phyloP scores from a whole-genome alignment of 2,113 vertebrate genomes.

The Misgurnus anguillicaudatus region DNA sequence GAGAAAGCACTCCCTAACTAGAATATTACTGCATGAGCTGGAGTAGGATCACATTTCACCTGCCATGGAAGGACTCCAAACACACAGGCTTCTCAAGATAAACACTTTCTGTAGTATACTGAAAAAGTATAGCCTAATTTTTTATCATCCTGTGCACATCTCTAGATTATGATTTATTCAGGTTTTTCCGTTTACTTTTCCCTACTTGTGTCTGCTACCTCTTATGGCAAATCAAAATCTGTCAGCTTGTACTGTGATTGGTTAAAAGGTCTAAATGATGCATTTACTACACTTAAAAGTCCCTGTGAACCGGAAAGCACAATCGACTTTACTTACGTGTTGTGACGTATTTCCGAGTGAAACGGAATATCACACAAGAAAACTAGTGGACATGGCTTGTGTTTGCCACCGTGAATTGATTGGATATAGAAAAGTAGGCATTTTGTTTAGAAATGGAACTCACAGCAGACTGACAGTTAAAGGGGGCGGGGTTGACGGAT shows the following conservation, averaged over 20 bases:
- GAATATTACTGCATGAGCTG: neutral
- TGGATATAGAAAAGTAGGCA: too few relatives aligned
- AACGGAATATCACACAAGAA: too few relatives aligned
- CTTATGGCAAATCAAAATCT: slow-evolving; percentile 3
- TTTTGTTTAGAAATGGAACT: too few relatives aligned
- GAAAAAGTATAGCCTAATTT: neutral
- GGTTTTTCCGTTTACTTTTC: slow-evolving; percentile 28
- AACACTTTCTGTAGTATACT: too few relatives aligned
- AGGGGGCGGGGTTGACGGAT: too few relatives aligned
- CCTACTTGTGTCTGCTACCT: slow-evolving; percentile 36
- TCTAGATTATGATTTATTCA: slow-evolving; percentile 16
- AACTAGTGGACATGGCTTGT: too few relatives aligned
- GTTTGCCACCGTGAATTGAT: too few relatives aligned
- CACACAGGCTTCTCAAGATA: neutral
- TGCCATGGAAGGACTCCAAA: neutral
- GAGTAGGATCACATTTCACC: slow-evolving; percentile 36
- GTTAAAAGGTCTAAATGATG: slow-evolving; percentile 49
- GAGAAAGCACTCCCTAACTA: neutral
- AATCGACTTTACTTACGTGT: too few relatives aligned
- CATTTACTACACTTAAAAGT: slow-evolving; percentile 40
- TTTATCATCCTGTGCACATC: neutral
- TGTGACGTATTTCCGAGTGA: too few relatives aligned
- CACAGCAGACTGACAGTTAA: too few relatives aligned
- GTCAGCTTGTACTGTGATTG: slow-evolving; percentile 63
- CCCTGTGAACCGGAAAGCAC: too few relatives aligned